Conservation (phyloP, 1,140 invertebrate species). For the Aphelenchoides avenae region DNA sequence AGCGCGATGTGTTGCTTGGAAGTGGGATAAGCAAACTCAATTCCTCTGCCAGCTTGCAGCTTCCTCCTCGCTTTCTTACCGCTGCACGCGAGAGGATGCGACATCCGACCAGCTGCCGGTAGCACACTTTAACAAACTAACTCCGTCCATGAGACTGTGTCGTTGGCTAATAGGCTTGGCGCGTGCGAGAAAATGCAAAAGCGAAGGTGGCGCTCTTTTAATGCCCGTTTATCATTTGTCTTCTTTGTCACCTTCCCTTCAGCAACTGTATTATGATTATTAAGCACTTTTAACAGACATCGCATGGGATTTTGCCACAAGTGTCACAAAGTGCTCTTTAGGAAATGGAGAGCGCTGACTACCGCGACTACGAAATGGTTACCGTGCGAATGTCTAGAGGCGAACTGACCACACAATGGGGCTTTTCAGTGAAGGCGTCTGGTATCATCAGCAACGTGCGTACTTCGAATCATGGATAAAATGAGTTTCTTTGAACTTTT, state of each 20-base stretch:
- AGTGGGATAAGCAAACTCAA: too few relatives aligned
- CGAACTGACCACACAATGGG: conserved; percentile 21
- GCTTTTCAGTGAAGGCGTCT: conserved; percentile 16
- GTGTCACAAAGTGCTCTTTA: not conserved
- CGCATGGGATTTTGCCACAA: not conserved
- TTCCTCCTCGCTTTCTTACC: too few relatives aligned
- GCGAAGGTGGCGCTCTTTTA: not conserved
- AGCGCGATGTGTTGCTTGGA: too few relatives aligned
- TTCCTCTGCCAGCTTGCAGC: too few relatives aligned
- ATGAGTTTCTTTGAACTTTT: not conserved
- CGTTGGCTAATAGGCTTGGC: too few relatives aligned
- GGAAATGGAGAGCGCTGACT: conserved; percentile 8
- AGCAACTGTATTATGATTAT: too few relatives aligned
- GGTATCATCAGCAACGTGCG: conserved; percentile 12
- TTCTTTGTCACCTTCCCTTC: not conserved
- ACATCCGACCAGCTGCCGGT: too few relatives aligned
- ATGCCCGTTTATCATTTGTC: conserved; percentile 1
- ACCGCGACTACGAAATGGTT: conserved; percentile 23
- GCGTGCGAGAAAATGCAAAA: conserved; percentile 4
- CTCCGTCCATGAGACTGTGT: too few relatives aligned
- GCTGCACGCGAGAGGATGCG: too few relatives aligned
- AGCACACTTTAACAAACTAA: too few relatives aligned
- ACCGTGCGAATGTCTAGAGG: conserved; percentile 22
- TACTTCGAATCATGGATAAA: not conserved
- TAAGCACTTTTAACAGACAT: not conserved